Base-by-base conservation (phyloP, 2,113 vertebrate genomes). In the Zeus faber region DNA sequence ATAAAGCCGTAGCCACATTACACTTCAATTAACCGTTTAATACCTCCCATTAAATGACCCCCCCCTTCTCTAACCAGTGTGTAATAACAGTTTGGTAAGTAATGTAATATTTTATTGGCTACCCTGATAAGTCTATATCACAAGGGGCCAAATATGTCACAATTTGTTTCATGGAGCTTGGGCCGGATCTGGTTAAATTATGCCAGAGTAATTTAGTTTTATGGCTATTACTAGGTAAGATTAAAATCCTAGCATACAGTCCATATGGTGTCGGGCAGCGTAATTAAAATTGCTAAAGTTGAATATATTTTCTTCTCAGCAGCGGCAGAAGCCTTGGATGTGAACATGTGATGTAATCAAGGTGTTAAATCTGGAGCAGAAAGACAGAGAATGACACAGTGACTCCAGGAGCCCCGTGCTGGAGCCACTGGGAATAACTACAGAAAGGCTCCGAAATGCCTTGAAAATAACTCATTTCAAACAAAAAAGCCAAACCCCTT, bases 11-110 rank as follows among this genome's bases (percentile, higher is more conserved):
- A 56, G 69, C 57, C 40, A 76, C 76, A 79, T 82, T 81, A 81
- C 62, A 64, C 78, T 76, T 77, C 74, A 83, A 84, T 86, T 86
- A 82, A 72, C 70, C 76, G 13, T 81, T 79, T 84, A 86, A 87
- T 84, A 65, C 25, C n/a, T 54, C 44, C 71, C 69, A 81, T 83
- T 79, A 76, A 81, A 74, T 58, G 54, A 70, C 66, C 72, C 67
- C 74, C 7, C 27, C 22, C 21, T 76, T 72, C 72, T 81, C 77
- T 63, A 68, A 65, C 62, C 45, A 49, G 40, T 71, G 67, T 75
- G 74, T 69, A 65, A 82, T 74, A 82, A 81, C 79, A 72, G 74
- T 81, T 77, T 77, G 65, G 76, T 72, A 82, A 77, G 69, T 54
- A 62, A 82, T 67, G 55, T 70, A 62, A 64, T 59, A 53, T 74